These are phyloP conservation scores for Mixornis gularis DNA, from an alignment of 2,113 vertebrate genomes.

Conservation along the genomic window DNA sequence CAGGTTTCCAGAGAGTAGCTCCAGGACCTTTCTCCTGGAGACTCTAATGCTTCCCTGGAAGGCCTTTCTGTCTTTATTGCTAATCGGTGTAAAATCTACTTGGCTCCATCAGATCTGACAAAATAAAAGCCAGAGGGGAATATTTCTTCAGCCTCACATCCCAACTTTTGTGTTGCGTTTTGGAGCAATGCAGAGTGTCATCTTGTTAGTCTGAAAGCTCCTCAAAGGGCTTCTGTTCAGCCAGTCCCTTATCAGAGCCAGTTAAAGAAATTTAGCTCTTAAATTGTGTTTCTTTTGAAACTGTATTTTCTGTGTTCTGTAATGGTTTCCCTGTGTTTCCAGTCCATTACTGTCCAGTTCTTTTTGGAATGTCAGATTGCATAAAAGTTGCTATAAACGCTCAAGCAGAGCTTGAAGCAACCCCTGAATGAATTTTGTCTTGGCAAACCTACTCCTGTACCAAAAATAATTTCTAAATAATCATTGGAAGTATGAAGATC, in stretches of 20 bases:
- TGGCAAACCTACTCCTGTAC: not conserved
- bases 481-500: not conserved
- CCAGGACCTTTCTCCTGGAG: not conserved
- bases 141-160: not conserved
- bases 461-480: slow-evolving; percentile 11
- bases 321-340: slow-evolving; percentile 3
- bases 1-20: not conserved
- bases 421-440: slow-evolving; percentile 26
- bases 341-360: slow-evolving; percentile 31
- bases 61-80: not conserved
- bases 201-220: not conserved
- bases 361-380: slow-evolving; percentile 42
- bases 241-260: not conserved
- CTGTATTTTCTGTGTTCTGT: not conserved
- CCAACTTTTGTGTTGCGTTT: not conserved
- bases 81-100: not conserved
- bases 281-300: not conserved
- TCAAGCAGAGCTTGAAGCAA: slow-evolving; percentile 49
- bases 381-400: slow-evolving; percentile 41
- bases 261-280: not conserved
- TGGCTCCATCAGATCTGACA: not conserved
- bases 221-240: not conserved
- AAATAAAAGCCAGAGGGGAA: not conserved
- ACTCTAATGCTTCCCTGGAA: not conserved
- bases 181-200: not conserved